Evolutionary conservation across 2,113 vertebrate species (phyloP), one percentile per base, ranked within the genome.

Genomic region (Dipodomys stephensi): DNA sequence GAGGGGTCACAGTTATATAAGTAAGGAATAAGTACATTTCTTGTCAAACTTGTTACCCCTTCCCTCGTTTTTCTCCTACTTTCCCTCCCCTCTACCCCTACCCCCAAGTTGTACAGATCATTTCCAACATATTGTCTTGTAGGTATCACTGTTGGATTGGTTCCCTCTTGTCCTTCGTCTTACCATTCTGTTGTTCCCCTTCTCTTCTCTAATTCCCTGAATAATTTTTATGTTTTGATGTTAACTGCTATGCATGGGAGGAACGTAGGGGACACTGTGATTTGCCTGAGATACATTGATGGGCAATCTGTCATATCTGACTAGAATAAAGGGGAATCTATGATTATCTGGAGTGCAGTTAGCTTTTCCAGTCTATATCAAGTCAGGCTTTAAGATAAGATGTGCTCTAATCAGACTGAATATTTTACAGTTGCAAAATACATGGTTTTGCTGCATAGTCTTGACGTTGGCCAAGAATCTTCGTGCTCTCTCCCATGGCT

Each of bases 161-260:
- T 39, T 39, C 39, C 5, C 39, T 6, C 39, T 39, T 39, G 4
- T 39, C 4, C 39, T 39, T 39, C 3, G 39, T 39, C 39, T 39
- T 39, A 39, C 39, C 39, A 39, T 39, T 39, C 39, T 39, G 39
- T 39, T 39, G 39, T 39, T 39, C 39, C 39, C 39, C 39, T 39
- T 39, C 39, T 39, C 39, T 39, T 39, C 39, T 39, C 39, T 39
- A 39, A 39, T 39, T 39, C 39, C 5, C 39, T 67, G 82, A 76
- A 80, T 89, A 83, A 68, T 92, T 91, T 93, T 2, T 28, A 2
- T 68, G 78, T 94, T 88, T 93, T 68, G 25, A 78, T 39, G 83
- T 72, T 92, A 86, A 87, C 25, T 2, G 3, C 44, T 69, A 27
- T 20, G 30, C 20, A 2, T 28, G 15, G 60, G 92, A 92, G 44